A percentile compares a stretch with the other conserved stretches of the same genome.
phyloP scores from a whole-genome alignment of 1,140 invertebrate species.

The Halictus rubicundus region DNA sequence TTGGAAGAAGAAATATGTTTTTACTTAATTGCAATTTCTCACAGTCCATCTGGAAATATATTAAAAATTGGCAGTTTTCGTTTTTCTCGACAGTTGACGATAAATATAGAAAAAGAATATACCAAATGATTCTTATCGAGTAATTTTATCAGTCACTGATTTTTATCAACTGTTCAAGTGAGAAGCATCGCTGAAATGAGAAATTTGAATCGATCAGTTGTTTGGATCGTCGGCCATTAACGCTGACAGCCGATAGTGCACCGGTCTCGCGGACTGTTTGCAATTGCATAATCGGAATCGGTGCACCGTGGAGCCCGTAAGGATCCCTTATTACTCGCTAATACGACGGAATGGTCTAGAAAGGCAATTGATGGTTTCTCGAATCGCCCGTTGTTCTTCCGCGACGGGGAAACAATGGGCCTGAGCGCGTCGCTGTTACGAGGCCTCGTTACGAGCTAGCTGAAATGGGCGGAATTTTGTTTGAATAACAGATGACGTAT shows the following conservation, averaged over 20 bases:
- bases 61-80: too few species aligned
- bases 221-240: too few species aligned
- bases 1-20: too few species aligned
- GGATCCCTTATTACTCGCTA: background rate
- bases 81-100: too few species aligned
- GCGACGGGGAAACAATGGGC: background rate
- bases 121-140: too few species aligned
- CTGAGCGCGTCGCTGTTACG: background rate
- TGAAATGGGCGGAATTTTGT: background rate
- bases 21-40: too few species aligned
- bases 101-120: too few species aligned
- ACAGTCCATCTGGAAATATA: too few species aligned
- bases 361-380: conserved; percentile 11
- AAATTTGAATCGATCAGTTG: too few species aligned
- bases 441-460: background rate
- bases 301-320: background rate
- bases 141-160: too few species aligned
- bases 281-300: background rate
- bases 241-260: background rate
- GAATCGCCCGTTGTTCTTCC: background rate
- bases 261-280: background rate
- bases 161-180: too few species aligned
- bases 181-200: too few species aligned
- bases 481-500: background rate
- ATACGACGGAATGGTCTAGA: conserved; percentile 13